phyloP scores from a whole-genome alignment of 2,888 invertebrate species.

The Ophion ellenae region DNA sequence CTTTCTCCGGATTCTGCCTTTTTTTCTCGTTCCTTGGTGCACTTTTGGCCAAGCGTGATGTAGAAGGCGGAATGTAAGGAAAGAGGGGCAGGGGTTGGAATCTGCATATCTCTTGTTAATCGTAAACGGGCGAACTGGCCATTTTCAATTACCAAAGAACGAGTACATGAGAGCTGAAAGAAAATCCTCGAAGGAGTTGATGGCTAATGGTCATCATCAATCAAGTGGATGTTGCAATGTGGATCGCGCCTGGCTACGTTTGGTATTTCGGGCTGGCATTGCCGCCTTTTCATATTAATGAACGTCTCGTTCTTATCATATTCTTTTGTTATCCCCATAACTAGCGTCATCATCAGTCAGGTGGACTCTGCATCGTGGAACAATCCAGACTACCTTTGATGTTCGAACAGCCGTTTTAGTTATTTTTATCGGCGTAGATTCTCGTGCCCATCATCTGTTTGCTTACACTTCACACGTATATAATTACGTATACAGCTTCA shows the following conservation, averaged over 20 bases:
- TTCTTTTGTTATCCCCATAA: background rate
- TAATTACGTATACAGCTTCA: constrained; percentile 37
- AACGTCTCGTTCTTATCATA: background rate
- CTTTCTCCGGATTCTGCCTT: constrained; percentile 1
- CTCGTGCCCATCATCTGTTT: constrained; percentile 17
- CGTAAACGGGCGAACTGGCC: constrained; percentile 47
- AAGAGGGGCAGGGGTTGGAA: background rate
- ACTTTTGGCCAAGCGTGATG: constrained; percentile 23
- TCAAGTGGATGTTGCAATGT: background rate
- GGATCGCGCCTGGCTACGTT: background rate
- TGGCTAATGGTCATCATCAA: constrained; percentile 26
- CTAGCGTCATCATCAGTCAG: background rate
- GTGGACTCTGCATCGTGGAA: background rate
- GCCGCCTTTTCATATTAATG: background rate
- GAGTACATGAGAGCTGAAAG: background rate
- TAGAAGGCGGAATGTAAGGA: background rate
- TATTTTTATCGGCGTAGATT: constrained; percentile 39
- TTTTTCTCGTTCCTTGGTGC: constrained; percentile 20
- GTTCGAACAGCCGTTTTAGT: background rate
- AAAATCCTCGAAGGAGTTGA: background rate
- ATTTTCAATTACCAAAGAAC: constrained; percentile 4
- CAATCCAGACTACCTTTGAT: background rate
- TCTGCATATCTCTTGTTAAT: constrained; percentile 45
- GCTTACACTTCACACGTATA: constrained; percentile 37
- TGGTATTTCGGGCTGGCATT: background rate